Conservation (phyloP, 2,888 invertebrate species). For the Conomelus anceps region DNA sequence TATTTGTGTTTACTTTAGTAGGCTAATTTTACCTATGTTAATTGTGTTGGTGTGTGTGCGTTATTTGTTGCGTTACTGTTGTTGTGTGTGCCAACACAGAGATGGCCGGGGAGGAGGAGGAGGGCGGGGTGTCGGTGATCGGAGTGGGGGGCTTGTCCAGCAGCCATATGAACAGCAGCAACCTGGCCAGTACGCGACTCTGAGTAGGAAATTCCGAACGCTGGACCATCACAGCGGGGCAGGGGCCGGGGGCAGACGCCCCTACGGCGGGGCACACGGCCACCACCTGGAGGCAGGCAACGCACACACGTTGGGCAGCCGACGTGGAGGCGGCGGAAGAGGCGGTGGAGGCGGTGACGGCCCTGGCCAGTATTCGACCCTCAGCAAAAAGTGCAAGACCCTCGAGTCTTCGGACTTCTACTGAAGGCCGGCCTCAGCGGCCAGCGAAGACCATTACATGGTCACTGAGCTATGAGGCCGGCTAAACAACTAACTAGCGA, state of each 20-base stretch:
- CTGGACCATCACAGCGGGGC: slow-evolving; percentile 34
- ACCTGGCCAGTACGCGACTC: slow-evolving; percentile 37
- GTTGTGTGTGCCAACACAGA: not conserved
- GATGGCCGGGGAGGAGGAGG: slow-evolving; percentile 6
- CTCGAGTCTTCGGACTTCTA: slow-evolving; percentile 89
- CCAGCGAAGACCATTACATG: slow-evolving; percentile 17
- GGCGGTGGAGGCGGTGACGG: slow-evolving; percentile 55
- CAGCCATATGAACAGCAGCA: slow-evolving; percentile 26
- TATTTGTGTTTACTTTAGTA: no score
- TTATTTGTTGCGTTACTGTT: not conserved
- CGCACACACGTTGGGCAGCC: slow-evolving; percentile 52
- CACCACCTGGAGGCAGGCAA: slow-evolving; percentile 41
- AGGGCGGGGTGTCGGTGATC: slow-evolving; percentile 19
- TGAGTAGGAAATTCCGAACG: slow-evolving; percentile 38
- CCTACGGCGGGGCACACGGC: slow-evolving; percentile 35
- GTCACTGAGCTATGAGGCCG: slow-evolving; percentile 23
- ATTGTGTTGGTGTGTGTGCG: not conserved
- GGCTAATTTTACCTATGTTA: no score
- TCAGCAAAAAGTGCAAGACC: slow-evolving; percentile 94
- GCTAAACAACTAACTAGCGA: not conserved
- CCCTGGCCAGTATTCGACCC: slow-evolving; percentile 83
- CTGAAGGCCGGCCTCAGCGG: slow-evolving; percentile 67
- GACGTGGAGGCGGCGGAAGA: slow-evolving; percentile 45
- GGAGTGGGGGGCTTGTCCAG: slow-evolving; percentile 7
- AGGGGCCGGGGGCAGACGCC: slow-evolving; percentile 21